phyloP scores from a whole-genome alignment of 2,888 invertebrate species.

The Lordiphosa fenestrarum region DNA sequence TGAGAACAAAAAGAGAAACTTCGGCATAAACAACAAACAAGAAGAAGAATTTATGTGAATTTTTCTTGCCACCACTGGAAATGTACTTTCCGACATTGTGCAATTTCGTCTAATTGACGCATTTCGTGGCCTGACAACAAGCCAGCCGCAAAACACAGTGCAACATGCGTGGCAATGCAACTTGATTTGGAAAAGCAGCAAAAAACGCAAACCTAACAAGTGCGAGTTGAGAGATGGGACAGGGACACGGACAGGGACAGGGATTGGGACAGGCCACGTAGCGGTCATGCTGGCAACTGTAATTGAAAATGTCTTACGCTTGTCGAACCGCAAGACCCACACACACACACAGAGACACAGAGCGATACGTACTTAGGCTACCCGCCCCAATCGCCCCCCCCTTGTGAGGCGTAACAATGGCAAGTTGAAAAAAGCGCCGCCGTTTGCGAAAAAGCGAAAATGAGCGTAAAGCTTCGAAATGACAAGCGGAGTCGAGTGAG shows the following conservation, averaged over 20 bases:
- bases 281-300: slow-evolving; percentile 61
- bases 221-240: slow-evolving; percentile 6
- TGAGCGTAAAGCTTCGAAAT: slow-evolving; percentile 67
- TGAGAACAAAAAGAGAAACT: slow-evolving; percentile 40
- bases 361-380: slow-evolving; percentile 1
- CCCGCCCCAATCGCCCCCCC: slow-evolving; percentile 1
- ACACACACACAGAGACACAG: slow-evolving; percentile 15
- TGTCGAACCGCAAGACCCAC: slow-evolving; percentile 72
- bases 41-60: slow-evolving; percentile 60
- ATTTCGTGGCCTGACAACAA: slow-evolving; percentile 66
- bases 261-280: slow-evolving; percentile 35
- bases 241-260: slow-evolving; percentile 15
- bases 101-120: slow-evolving; percentile 76
- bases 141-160: slow-evolving; percentile 41
- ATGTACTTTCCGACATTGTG: slow-evolving; percentile 58
- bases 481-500: slow-evolving; percentile 36
- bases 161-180: slow-evolving; percentile 44
- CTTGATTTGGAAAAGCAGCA: slow-evolving; percentile 43
- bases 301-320: slow-evolving; percentile 79
- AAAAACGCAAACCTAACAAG: slow-evolving; percentile 4
- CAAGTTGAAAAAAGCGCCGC: slow-evolving; percentile 52
- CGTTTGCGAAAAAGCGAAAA: slow-evolving; percentile 63
- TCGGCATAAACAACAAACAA: slow-evolving; percentile 46
- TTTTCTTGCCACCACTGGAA: slow-evolving; percentile 25
- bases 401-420: slow-evolving; percentile 45